Base-by-base conservation (phyloP, 1,140 invertebrate species). In the Halesus radiatus region DNA sequence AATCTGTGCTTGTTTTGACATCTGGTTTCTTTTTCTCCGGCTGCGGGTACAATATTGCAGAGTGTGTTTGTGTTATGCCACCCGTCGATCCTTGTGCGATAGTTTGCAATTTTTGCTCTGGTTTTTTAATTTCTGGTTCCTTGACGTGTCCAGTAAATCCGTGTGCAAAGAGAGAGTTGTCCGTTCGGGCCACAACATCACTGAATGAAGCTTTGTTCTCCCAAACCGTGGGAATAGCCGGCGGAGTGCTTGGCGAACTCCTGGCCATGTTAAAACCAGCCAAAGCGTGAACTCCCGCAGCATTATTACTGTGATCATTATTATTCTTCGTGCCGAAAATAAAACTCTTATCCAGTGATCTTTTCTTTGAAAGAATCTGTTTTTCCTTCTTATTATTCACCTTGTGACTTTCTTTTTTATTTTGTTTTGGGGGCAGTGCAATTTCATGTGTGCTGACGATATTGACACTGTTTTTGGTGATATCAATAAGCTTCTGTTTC, bases 201-300 rank as follows among this genome's bases (percentile, higher is more conserved):
- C 83, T 84, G 73, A 84, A 84, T 0, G 83, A 82, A 53, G 83
- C 83, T 75, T 78, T 80, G 72, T 84, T 84, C 72, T 83, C 83
- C 82, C 82, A 83, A 66, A 83, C 82, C 3, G 82, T 81, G 16
- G 79, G 22, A 3, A 81, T 73, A 16, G 80, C 82, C n/a, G 82
- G 82, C 8, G 82, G 82, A 62, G 82, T 81, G 50, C 77, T 79
- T 0, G 82, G 73, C 23, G 82, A 83, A 60, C 74, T 83, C 53
- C 82, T 81, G 10, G 82, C 66, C 29, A 72, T 54, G 32, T 76
- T 80, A 53, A 80, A 66, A 18, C 60, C 62, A 8, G 45, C 16
- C n/a, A 56, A 13, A 29, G 70, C n/a, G 53, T 73, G 66, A 62
- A 60, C 52, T 15, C 23, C 52, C 3, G 37, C 54, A 64, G 22